Conservation (phyloP, 2,113 vertebrate genomes). For the Ornithorhynchus anatinus region DNA sequence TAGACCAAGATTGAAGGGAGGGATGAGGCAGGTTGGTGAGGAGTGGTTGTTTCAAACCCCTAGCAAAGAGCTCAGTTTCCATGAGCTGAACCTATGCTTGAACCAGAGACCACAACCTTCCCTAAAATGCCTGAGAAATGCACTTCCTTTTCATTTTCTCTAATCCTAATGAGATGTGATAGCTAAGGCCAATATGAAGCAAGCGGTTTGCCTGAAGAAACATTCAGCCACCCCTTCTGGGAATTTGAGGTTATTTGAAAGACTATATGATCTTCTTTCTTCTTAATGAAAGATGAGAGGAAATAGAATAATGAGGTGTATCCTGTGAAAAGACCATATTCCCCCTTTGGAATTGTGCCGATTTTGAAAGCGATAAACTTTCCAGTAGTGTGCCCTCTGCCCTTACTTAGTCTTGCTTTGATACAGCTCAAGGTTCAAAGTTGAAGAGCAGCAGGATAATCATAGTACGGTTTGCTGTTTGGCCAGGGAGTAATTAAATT, state of each 20-base stretch:
- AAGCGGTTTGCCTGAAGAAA: background rate
- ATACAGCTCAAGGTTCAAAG: background rate
- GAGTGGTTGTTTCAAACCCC: too few species aligned
- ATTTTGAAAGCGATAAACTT: background rate
- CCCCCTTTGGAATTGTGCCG: background rate
- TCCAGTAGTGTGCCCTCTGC: background rate
- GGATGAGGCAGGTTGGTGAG: too few species aligned
- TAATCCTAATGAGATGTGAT: background rate
- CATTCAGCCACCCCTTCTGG: background rate
- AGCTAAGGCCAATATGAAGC: background rate
- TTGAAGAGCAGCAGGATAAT: background rate
- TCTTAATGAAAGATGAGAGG: background rate
- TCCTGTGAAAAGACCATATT: background rate
- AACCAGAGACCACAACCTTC: background rate
- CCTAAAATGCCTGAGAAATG: background rate
- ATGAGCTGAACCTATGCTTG: background rate
- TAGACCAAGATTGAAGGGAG: too few species aligned
- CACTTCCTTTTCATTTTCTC: background rate
- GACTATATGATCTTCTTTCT: background rate
- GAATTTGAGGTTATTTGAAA: background rate
- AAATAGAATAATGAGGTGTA: background rate
- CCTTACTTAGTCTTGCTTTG: background rate
- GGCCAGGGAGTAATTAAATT: background rate
- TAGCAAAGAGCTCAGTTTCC: too few species aligned
- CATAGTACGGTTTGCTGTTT: background rate